Conservation (phyloP, 2,113 vertebrate species). For the Oreocharis arfaki region DNA sequence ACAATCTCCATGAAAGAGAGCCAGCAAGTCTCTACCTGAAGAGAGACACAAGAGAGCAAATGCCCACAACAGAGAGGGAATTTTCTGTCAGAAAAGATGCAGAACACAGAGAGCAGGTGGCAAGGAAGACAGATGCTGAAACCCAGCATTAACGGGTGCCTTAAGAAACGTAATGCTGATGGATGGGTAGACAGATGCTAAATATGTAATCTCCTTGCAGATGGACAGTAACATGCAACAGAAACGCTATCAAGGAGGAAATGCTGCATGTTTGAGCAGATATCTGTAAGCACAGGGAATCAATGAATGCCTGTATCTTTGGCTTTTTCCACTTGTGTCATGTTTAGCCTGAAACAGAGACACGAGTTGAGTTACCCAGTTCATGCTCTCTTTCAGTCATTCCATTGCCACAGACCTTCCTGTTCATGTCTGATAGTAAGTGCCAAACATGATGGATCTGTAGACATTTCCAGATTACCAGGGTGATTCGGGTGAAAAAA, state of each 20-base stretch:
- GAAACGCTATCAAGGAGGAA: background rate
- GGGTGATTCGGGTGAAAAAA: background rate
- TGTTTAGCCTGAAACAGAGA: background rate
- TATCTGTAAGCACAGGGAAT: constrained; percentile 8
- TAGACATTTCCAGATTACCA: background rate
- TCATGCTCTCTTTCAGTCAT: background rate
- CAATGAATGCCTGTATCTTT: background rate
- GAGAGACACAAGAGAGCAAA: background rate
- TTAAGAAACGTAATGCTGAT: constrained; percentile 53
- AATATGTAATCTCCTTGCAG: constrained; percentile 46
- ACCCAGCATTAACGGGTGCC: background rate
- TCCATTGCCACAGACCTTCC: background rate
- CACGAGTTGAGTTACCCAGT: background rate
- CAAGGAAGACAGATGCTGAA: background rate
- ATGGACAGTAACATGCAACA: constrained; percentile 42
- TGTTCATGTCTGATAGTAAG: background rate
- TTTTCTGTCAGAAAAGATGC: background rate
- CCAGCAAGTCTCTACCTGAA: background rate
- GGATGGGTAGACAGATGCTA: constrained; percentile 46
- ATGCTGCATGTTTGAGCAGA: background rate
- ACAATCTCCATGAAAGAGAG: background rate
- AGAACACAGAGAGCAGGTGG: background rate
- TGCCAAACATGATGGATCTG: background rate
- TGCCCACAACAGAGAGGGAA: background rate
- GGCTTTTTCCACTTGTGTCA: background rate